Base-by-base conservation (phyloP, 1,140 invertebrate genomes). In the Mercenaria mercenaria region DNA sequence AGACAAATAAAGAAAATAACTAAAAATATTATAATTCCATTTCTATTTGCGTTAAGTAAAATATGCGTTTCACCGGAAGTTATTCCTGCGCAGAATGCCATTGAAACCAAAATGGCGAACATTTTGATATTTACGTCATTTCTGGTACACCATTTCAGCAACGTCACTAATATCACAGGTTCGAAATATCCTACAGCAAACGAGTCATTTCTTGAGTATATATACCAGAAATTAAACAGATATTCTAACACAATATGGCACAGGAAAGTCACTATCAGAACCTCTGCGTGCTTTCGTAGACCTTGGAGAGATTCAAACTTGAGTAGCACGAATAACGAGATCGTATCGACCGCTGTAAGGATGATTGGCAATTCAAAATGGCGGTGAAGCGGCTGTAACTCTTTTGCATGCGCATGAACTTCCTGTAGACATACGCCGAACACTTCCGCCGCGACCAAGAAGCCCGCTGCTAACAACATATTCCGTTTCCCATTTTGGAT, bases 121-220 rank as follows among this genome's bases (percentile, higher is more conserved):
- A 41, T 80, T 50, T 80, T 80, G 4, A 80, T 23, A 69, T 61
- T 69, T 0, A 80, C 76, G 23, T 80, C 86, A 23, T 18, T 34
- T 50, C 69, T 41, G 32, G 59, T 79, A 41, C 86, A 88, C 39
- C 47, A 47, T 67, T 88, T 80, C 10, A 88, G 56, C 23, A 88
- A 69, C 13, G 50, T 10, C n/a, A 88, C 32, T 13, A 88, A n/a
- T 34, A 80, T 47, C 8, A 88, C 59, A 34, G 86, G 86, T 77
- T 88, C 86, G 69, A 88, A 88, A 69, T 88, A 88, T 23, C 86
- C 86, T 0, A 88, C 39, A 11, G 86, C 86, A 39, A 88, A 88
- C 23, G 86, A 88, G 26, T 88, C 86, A 67, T 88, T 76, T n/a
- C 86, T 43, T 0, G 76, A 79, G 64, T 88, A 88, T 4, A 88